phyloP scores from a whole-genome alignment of 2,888 invertebrate species.

The Nasonovia ribisnigri region DNA sequence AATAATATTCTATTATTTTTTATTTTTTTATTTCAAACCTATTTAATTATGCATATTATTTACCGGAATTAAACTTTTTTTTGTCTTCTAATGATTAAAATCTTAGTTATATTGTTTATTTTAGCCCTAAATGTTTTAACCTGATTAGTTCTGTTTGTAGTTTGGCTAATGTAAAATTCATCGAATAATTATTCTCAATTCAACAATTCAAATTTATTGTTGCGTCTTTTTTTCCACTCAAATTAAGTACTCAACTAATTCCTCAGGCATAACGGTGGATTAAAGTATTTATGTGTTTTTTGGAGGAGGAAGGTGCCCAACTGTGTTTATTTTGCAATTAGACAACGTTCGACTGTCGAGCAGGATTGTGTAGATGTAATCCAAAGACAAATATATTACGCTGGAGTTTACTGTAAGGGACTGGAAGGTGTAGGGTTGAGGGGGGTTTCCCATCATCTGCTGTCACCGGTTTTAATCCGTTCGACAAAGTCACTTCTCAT shows the following conservation, averaged over 20 bases:
- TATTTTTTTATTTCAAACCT: not conserved
- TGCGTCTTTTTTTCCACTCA: not conserved
- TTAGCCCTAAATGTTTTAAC: not conserved
- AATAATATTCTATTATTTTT: not conserved
- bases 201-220: not conserved
- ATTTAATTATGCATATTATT: not conserved
- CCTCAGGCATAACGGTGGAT: not conserved
- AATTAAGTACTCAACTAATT: conserved; percentile 41
- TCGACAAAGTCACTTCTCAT: not conserved
- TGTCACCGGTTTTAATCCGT: conserved; percentile 19
- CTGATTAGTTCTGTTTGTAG: not conserved
- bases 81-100: not conserved
- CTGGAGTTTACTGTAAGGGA: not conserved
- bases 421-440: not conserved
- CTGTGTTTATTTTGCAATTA: conserved; percentile 39
- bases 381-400: conserved; percentile 29
- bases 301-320: not conserved
- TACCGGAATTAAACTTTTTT: not conserved
- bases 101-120: not conserved
- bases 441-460: not conserved
- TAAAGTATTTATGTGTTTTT: conserved; percentile 15
- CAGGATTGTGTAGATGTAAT: conserved; percentile 43
- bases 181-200: conserved; percentile 23
- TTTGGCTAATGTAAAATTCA: conserved; percentile 7
- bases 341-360: conserved; percentile 47